These are phyloP conservation scores for Tricholauxania praeusta DNA, from an alignment of 2,888 invertebrate genomes.

Conservation along the genomic window DNA sequence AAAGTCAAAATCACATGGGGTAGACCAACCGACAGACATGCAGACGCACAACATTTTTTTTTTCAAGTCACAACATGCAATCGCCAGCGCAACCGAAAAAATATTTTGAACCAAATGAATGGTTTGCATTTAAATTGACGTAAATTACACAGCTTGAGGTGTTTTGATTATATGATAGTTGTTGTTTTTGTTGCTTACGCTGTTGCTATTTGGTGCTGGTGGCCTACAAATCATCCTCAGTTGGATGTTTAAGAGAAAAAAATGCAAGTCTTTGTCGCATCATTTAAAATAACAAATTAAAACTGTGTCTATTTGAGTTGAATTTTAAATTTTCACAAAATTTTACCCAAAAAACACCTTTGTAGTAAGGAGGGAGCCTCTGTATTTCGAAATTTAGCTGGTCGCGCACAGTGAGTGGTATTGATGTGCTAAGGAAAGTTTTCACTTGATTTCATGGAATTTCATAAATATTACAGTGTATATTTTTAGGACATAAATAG, in stretches of 20 bases:
- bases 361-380: no score
- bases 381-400: no score
- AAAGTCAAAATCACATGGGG: no score
- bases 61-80: slow-evolving; percentile 8
- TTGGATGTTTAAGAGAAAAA: neutral
- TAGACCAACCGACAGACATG: no score
- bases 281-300: neutral
- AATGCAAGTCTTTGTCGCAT: no score
- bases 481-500: no score
- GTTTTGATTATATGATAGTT: neutral
- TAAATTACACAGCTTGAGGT: slow-evolving; percentile 33
- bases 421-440: neutral
- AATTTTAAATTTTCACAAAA: neutral
- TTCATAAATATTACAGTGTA: no score
- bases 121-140: slow-evolving; percentile 4
- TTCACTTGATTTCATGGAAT: no score
- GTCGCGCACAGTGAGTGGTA: slow-evolving; percentile 18
- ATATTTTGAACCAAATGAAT: neutral
- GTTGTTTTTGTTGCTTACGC: neutral
- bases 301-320: neutral
- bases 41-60: no score
- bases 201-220: slow-evolving; percentile 6
- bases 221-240: slow-evolving; percentile 19
- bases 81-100: neutral
- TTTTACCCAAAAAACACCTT: no score